Conservation (phyloP, 2,888 invertebrate species). For the Rhorus exstirpatorius region DNA sequence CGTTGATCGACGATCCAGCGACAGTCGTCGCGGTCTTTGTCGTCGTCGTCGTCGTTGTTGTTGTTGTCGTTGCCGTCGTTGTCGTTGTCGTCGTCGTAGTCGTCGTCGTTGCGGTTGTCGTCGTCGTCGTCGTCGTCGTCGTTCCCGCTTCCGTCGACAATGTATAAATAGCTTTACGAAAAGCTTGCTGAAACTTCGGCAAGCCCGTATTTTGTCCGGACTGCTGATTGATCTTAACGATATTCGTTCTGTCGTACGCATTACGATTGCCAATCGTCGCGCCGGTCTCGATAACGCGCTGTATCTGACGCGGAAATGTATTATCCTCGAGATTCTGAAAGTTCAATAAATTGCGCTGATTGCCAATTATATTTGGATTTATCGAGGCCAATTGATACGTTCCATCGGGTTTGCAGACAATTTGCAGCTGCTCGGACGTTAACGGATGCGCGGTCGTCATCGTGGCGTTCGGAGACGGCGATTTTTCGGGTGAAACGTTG, state of each 20-base stretch:
- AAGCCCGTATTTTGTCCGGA: slow-evolving; percentile 85
- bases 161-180: slow-evolving; percentile 90
- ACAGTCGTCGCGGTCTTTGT: slow-evolving; percentile 70
- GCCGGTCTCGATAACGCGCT: slow-evolving; percentile 71
- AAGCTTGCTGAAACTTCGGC: slow-evolving; percentile 93
- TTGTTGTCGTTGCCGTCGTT: slow-evolving; percentile 64
- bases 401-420: slow-evolving; percentile 83
- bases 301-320: slow-evolving; percentile 79
- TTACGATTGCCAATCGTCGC: slow-evolving; percentile 70
- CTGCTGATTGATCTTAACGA: slow-evolving; percentile 71
- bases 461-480: slow-evolving; percentile 79
- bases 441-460: slow-evolving; percentile 77
- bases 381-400: slow-evolving; percentile 82
- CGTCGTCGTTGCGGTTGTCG: slow-evolving; percentile 76
- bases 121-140: slow-evolving; percentile 33
- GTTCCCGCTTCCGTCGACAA: slow-evolving; percentile 74
- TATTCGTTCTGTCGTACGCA: slow-evolving; percentile 78
- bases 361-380: slow-evolving; percentile 77
- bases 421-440: slow-evolving; percentile 80
- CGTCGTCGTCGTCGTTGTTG: slow-evolving; percentile 57
- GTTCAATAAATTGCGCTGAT: slow-evolving; percentile 79
- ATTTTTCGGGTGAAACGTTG: slow-evolving; percentile 82
- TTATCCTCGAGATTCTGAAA: slow-evolving; percentile 81
- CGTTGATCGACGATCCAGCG: slow-evolving; percentile 41
- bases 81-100: slow-evolving; percentile 66